Evolutionary conservation across 2,888 invertebrate species (phyloP).

Genomic region (Torymus aiolomorphi): DNA sequence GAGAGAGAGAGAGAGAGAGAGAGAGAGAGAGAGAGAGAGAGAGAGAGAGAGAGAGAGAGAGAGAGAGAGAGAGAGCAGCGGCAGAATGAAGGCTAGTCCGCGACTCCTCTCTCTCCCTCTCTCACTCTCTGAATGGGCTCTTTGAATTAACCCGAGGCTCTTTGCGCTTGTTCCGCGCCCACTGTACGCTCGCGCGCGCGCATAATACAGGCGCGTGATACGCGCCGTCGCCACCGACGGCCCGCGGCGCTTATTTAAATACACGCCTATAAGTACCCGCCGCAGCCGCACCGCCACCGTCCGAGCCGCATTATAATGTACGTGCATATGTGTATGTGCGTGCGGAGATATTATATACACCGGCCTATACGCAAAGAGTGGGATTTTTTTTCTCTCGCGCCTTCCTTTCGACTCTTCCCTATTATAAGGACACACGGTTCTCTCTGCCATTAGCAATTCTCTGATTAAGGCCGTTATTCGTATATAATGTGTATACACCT

Average conservation of each 20-base stretch:
- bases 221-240: constrained; percentile 20
- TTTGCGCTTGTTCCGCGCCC: constrained; percentile 68
- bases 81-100: constrained; percentile 68
- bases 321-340: no score
- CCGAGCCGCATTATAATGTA: no score
- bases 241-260: constrained; percentile 10
- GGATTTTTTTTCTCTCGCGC: constrained; percentile 4
- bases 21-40: no score
- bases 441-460: constrained; percentile 73
- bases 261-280: constrained; percentile 15
- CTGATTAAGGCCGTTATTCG: constrained; percentile 70
- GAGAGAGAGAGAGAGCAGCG: no score
- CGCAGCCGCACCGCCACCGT: no score
- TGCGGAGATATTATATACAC: no score
- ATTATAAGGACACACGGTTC: constrained; percentile 67
- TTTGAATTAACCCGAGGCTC: constrained; percentile 66
- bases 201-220: constrained; percentile 58
- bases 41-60: no score
- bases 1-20: no score
- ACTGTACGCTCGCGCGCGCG: constrained; percentile 60
- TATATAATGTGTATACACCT: constrained; percentile 50
- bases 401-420: constrained; percentile 17
- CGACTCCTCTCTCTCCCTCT: not conserved
- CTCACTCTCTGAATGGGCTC: constrained; percentile 67
- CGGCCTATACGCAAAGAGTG: not conserved